Evolutionary conservation across 2,888 invertebrate species (phyloP).

Genomic region (Microlaimidae sp.): DNA sequence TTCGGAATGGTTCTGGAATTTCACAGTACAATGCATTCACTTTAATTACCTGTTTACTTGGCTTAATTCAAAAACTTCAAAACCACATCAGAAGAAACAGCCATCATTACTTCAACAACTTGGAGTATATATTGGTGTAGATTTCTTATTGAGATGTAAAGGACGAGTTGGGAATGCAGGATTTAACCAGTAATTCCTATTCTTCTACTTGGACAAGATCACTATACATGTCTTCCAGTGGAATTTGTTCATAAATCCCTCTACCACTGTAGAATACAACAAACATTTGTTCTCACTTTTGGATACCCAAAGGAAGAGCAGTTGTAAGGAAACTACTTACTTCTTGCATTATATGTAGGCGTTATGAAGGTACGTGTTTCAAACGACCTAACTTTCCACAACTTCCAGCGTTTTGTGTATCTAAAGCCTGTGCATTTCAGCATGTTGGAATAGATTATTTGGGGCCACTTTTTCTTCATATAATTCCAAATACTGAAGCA

Average conservation of each 20-base stretch:
- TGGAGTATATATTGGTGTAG: too few species aligned
- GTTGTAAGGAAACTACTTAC: background rate
- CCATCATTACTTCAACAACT: too few species aligned
- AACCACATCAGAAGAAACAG: too few species aligned
- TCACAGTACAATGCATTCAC: too few species aligned
- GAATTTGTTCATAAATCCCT: background rate
- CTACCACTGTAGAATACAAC: background rate
- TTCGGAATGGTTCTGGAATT: too few species aligned
- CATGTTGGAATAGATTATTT: constrained; percentile 33
- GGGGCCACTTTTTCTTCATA: constrained; percentile 29
- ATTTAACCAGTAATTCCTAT: background rate
- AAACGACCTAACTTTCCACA: too few species aligned
- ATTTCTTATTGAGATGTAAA: too few species aligned
- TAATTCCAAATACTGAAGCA: constrained; percentile 18
- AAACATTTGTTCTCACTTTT: background rate
- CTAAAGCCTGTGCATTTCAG: too few species aligned
- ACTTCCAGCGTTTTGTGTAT: too few species aligned
- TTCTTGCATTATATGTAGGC: background rate
- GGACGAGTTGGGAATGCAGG: background rate
- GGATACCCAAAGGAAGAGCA: background rate
- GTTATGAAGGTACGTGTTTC: background rate
- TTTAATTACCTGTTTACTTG: too few species aligned
- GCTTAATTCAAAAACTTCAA: too few species aligned
- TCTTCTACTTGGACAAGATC: background rate
- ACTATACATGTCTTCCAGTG: background rate